Evolutionary conservation across 2,113 vertebrate species (phyloP).

Genomic region (Ondatra zibethicus): DNA sequence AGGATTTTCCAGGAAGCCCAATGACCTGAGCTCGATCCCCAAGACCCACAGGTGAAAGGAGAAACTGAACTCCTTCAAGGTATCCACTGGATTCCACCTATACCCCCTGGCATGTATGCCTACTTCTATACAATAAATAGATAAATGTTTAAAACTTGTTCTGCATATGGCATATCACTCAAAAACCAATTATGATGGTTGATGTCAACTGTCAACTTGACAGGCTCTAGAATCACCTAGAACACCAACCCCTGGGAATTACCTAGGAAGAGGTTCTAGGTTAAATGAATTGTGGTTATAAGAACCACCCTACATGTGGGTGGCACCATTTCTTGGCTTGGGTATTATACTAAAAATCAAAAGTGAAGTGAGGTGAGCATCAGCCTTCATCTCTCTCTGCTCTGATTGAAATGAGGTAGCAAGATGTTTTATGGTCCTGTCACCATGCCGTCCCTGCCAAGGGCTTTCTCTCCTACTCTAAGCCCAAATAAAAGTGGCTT

Average conservation of each 20-base stretch:
- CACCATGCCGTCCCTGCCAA: too few species aligned
- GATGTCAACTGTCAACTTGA: not conserved
- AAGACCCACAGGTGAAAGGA: not conserved
- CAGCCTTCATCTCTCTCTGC: not conserved
- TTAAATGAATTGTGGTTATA: not conserved
- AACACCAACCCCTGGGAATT: not conserved
- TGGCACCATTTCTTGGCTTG: too few species aligned
- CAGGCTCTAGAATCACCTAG: not conserved
- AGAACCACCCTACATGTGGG: not conserved
- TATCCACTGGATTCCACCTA: too few species aligned
- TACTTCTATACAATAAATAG: not conserved
- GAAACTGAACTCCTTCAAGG: not conserved
- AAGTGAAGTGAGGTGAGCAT: not conserved
- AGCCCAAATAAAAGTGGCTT: not conserved
- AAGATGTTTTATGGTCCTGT: too few species aligned
- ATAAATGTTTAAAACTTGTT: not conserved
- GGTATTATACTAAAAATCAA: not conserved
- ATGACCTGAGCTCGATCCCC: not conserved
- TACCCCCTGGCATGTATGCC: not conserved
- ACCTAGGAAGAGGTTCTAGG: accelerated
- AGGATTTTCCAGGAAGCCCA: not conserved
- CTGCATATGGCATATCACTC: too few species aligned
- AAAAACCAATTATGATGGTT: not conserved
- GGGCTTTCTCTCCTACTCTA: too few species aligned
- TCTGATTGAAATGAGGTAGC: not conserved